Base-by-base conservation (phyloP, 53 echinoderm and acorn worm genomes). In the Crossaster papposus region DNA sequence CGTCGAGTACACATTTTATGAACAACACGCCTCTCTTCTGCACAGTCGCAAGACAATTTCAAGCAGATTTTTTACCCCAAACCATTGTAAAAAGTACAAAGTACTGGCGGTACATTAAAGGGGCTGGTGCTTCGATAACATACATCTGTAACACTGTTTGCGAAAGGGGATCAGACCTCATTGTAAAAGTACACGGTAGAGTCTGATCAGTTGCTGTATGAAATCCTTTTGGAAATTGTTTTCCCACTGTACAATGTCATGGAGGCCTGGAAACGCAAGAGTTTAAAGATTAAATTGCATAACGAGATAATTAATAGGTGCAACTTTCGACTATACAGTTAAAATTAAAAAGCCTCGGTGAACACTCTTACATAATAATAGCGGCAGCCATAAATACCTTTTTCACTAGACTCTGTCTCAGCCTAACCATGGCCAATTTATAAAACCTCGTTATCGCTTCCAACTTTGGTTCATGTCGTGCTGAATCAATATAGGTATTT, bases 201-300 rank as follows among this genome's bases (percentile, higher is more conserved):
- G n/a, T n/a, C 28, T 15, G 32, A 8, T 31, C 72, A 26, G 13
- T 79, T 53, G 29, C 24, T 12, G n/a, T n/a, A n/a, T n/a, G 32
- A 28, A 38, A 11, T 38, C 70, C 29, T 28, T 35, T 35, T 71
- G 54, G 74, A 63, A 87, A 87, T 76, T 87, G 75, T 62, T 87
- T 87, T n/a, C 32, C n/a, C 22, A 38, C 54, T 28, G 77, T 58
- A 54, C 77, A 70, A n/a, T 36, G 52, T 75, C 76, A 77, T 77
- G 5, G 77, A 87, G 76, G 77, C 87, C 75, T 38, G 30, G 53
- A 30, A 38, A 87, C 51, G 54, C 36, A 34, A 44, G 58, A 77
- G 33, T 24, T 68, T 72, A 35, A 72, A 50, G 30, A 70, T 75
- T 55, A 87, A 76, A 87, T 76, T 87, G 75, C 76, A 87, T 87